Evolutionary conservation across 2,113 vertebrate genomes (phyloP), one percentile per base, ranked within the genome.

Genomic region (Periophthalmodon schlosseri): DNA sequence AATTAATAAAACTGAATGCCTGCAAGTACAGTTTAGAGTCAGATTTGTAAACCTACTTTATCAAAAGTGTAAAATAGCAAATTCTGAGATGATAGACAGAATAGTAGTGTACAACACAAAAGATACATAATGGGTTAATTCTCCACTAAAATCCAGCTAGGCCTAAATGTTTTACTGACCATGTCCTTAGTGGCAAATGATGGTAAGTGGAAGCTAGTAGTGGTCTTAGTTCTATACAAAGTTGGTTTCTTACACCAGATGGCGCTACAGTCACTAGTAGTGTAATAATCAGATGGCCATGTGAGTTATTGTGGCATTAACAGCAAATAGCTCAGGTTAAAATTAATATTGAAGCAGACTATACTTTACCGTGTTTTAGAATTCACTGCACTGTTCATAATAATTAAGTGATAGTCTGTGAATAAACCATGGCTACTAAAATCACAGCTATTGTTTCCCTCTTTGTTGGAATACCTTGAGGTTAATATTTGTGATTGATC

Each of bases 1-100:
- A 86, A 74, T 83, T 68, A 89, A 92, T 87, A 87, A 93, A 92
- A 93, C 68, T 80, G 76, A 89, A 91, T 92, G 91, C 88, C 85
- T 89, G 86, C 86, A 77, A 72, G 74, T 39, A 34, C 70, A 46
- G 20, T 28, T n/a, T 21, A 21, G 7, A 56, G 20, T 9, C 52
- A 24, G 5, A 39, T 39, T 39, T 39, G 6, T 39, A 58, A 57
- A 57, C 1, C 1, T 13, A 23, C 3, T 57, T 57, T 57, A 57
- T 57, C 20, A 21, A 2, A 57, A 23, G 4, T 57, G 1, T 57
- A 0, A 23, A 23, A 2, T 5, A 8, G 9, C 46, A 8, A 47
- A 47, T 49, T 49, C 47, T 14, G 14, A 14, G 47, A 15, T 49
- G 13, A 49, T 6, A 49, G 12, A 4, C 13, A 49, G 2, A 49